These are phyloP conservation scores for Cryptocheilus praepositus DNA, from an alignment of 2,888 invertebrate species.

Conservation along the genomic window DNA sequence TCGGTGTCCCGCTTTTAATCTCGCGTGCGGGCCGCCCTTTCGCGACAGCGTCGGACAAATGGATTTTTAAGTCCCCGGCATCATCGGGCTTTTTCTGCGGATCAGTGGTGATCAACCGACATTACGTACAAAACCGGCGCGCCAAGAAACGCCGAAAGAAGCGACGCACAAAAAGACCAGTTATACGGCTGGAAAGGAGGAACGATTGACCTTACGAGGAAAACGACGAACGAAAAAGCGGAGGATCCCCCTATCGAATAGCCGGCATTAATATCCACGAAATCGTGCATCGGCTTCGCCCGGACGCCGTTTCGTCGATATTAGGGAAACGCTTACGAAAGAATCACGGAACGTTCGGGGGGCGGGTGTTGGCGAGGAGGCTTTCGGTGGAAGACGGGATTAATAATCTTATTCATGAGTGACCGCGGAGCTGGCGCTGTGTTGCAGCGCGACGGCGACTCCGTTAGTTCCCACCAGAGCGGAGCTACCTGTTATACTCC, in stretches of 20 bases:
- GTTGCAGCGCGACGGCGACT: slow-evolving; percentile 48
- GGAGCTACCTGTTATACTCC: slow-evolving; percentile 71
- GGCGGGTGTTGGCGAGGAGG: slow-evolving; percentile 10
- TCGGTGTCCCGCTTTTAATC: slow-evolving; percentile 48
- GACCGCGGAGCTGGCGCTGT: slow-evolving; percentile 57
- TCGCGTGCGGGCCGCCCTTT: slow-evolving; percentile 24
- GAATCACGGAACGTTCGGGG: slow-evolving; percentile 18
- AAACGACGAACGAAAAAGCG: too few relatives aligned
- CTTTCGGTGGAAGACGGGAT: slow-evolving; percentile 55
- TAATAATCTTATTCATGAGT: slow-evolving; percentile 75
- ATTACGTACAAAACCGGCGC: not conserved
- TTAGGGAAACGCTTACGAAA: slow-evolving; percentile 24
- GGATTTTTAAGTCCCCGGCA: slow-evolving; percentile 51
- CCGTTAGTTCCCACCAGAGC: slow-evolving; percentile 69
- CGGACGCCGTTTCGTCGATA: slow-evolving; percentile 29
- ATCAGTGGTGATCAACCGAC: slow-evolving; percentile 23
- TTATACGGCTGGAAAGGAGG: not conserved
- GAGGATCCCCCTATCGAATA: not conserved
- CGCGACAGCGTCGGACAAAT: slow-evolving; percentile 49
- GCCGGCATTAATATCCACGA: slow-evolving; percentile 6
- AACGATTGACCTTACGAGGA: too few relatives aligned
- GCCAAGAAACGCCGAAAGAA: slow-evolving; percentile 8
- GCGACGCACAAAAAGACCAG: not conserved
- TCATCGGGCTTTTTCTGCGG: slow-evolving; percentile 8
- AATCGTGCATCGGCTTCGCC: slow-evolving; percentile 12